Base-by-base conservation (phyloP, 2,113 vertebrate genomes). In the Sinocyclocheilus rhinocerous region DNA sequence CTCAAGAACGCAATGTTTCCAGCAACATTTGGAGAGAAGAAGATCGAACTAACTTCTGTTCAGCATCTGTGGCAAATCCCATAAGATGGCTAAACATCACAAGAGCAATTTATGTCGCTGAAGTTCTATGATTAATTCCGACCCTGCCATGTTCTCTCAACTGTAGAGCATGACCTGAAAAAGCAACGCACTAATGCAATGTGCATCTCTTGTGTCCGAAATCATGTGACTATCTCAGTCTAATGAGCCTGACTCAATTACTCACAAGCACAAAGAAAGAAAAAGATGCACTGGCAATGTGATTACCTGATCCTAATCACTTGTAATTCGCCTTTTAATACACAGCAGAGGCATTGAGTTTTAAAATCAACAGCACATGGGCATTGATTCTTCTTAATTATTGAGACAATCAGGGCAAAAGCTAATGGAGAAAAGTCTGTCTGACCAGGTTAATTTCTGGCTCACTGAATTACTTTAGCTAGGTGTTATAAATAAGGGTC, bases 301-400 rank as follows among this genome's bases (percentile, higher is more conserved):
- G 90, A 94, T 93, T 92, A 93, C 89, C 90, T 91, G 93, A 92
- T 91, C 90, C 88, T 92, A 92, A 92, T 94, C 84, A 76, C 83
- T 83, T 89, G 89, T 92, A 93, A 94, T 92, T 93, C 86, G 87
- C 81, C 87, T 86, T 87, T 92, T 93, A 91, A 92, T 91, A 92
- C 88, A 88, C 81, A 73, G 85, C 89, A 70, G 83, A 89, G 55
- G 83, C 72, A 85, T 89, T 84, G 69, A 42, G 65, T 29, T 90
- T 89, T 89, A 91, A 93, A 91, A 87, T 88, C 75, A 83, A 72
- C 87, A 84, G 89, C 88, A 92, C 90, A 57, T 69, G 87, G 90
- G 89, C 89, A 87, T 87, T 91, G 92, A 94, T 93, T 89, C 90
- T 91, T 92, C 92, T 93, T 92, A 93, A 93, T 95, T 93, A 94